Conservation (phyloP, 2,113 vertebrate genomes). For the Noctilio leporinus region DNA sequence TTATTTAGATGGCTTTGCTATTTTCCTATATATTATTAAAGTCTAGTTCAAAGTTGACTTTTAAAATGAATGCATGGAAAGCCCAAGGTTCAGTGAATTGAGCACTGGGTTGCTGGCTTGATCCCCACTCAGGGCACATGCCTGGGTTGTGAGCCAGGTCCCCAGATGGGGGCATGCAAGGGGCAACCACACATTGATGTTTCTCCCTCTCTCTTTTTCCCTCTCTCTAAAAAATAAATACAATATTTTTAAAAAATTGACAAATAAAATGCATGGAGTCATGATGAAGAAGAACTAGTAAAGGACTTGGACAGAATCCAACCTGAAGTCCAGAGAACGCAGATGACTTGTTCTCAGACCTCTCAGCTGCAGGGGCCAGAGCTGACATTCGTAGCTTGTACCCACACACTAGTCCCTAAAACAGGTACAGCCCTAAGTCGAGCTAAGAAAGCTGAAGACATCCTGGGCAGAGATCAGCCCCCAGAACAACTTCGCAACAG, state of each 20-base stretch:
- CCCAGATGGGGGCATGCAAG: no score
- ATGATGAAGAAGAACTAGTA: neutral
- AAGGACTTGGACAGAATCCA: neutral
- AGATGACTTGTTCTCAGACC: neutral
- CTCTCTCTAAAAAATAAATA: no score
- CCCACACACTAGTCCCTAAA: neutral
- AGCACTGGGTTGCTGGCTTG: no score
- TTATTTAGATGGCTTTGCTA: neutral
- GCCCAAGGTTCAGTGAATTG: no score
- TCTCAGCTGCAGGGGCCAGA: neutral
- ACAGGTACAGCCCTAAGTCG: neutral
- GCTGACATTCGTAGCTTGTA: neutral
- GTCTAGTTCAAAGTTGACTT: no score
- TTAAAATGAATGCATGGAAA: neutral
- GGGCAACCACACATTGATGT: no score
- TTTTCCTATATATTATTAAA: neutral
- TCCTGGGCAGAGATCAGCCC: neutral
- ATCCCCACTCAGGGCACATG: no score
- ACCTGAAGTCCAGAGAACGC: neutral
- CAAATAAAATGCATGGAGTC: no score
- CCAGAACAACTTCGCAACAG: neutral
- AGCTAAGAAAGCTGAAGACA: neutral
- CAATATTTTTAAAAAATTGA: no score
- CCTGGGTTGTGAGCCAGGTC: no score
- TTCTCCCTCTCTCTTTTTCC: no score